Conservation (phyloP, 2,797 vertebrate genomes). For the Danio kyathit region DNA sequence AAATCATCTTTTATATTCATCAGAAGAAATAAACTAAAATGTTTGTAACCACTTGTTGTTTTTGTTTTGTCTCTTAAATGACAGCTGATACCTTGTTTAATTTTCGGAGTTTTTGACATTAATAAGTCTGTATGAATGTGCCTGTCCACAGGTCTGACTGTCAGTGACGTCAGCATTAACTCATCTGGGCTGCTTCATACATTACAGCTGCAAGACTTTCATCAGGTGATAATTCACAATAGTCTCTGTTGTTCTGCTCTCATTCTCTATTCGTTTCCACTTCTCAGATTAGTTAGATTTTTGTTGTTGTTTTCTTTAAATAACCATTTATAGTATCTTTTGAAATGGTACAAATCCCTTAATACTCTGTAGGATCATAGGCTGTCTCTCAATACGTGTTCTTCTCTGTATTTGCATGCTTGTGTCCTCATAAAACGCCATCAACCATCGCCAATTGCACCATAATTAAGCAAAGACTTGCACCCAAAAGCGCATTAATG, state of each 20-base stretch:
- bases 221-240: slow-evolving; percentile 78
- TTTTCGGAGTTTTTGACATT: too few relatives aligned
- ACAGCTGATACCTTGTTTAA: too few relatives aligned
- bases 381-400: too few relatives aligned
- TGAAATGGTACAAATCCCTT: background rate
- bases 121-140: background rate
- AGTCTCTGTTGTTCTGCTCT: background rate
- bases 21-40: too few relatives aligned
- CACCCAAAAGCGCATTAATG: background rate
- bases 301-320: too few relatives aligned
- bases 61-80: too few relatives aligned
- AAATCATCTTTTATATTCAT: too few relatives aligned
- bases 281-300: background rate
- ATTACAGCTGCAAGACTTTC: slow-evolving; percentile 88
- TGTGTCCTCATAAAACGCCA: too few relatives aligned
- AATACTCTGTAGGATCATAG: background rate
- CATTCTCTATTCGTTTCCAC: background rate
- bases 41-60: too few relatives aligned
- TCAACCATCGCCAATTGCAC: background rate
- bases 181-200: slow-evolving; percentile 87
- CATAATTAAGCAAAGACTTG: background rate
- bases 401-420: too few relatives aligned
- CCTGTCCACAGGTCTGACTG: slow-evolving; percentile 81
- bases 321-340: background rate
- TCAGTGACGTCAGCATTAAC: slow-evolving; percentile 83